Conservation (phyloP, 2,888 invertebrate species). For the Spatulosminthurus flaviceps region DNA sequence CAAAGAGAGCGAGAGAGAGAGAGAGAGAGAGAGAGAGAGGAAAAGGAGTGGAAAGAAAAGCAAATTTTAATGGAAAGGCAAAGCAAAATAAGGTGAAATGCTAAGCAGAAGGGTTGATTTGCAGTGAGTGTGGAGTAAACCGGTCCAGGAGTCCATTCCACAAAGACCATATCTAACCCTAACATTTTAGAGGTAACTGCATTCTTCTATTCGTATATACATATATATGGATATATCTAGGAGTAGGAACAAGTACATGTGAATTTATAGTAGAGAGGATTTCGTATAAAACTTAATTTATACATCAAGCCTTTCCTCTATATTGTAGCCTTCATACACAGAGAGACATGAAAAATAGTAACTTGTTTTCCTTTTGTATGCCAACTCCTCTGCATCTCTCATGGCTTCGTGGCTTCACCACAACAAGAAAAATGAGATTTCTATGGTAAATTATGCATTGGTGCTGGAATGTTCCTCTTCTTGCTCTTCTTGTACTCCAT, state of each 20-base stretch:
- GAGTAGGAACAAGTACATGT: too few species aligned
- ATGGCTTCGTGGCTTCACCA: background rate
- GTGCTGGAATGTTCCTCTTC: background rate
- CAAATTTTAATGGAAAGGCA: constrained; percentile 10
- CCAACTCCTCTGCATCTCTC: background rate
- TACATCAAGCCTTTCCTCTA: too few species aligned
- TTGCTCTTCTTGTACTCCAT: background rate
- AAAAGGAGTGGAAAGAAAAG: constrained; percentile 15
- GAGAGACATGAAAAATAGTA: constrained; percentile 5
- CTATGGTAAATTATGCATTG: constrained; percentile 40
- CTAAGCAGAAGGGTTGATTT: background rate
- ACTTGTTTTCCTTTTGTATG: constrained; percentile 2
- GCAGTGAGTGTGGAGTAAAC: background rate
- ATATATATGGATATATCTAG: too few species aligned
- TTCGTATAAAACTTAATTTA: too few species aligned
- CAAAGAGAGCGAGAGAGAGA: background rate
- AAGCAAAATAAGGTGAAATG: constrained; percentile 18
- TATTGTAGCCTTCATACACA: too few species aligned
- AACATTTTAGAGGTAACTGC: too few species aligned
- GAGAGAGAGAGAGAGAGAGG: background rate
- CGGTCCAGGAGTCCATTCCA: background rate
- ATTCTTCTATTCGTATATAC: too few species aligned
- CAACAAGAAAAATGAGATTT: constrained; percentile 19
- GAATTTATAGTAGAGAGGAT: too few species aligned
- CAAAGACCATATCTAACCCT: too few species aligned